These are phyloP conservation scores for Dastarcus helophoroides DNA, from an alignment of 2,888 invertebrate genomes.

Conservation along the genomic window DNA sequence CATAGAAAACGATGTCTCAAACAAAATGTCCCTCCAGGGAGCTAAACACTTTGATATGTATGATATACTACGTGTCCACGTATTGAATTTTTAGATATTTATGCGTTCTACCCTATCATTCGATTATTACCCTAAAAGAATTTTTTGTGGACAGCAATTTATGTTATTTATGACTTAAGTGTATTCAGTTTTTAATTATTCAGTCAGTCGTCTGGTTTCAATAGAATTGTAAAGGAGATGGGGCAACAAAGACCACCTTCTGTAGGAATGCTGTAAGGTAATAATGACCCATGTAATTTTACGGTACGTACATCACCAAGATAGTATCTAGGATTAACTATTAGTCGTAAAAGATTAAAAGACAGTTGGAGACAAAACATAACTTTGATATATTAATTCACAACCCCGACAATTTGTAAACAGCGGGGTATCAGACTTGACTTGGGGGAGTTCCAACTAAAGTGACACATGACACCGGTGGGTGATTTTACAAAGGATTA, in stretches of 20 bases:
- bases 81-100: constrained; percentile 33
- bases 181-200: no score
- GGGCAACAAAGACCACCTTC: no score
- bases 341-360: constrained; percentile 15
- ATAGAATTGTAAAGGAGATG: no score
- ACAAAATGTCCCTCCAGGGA: constrained; percentile 32
- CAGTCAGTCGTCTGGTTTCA: no score
- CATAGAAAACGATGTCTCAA: constrained; percentile 33
- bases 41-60: constrained; percentile 35
- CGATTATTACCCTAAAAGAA: constrained; percentile 11
- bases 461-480: constrained; percentile 29
- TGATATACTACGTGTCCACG: constrained; percentile 35
- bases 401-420: constrained; percentile 34
- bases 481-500: constrained; percentile 28
- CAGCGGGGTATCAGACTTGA: constrained; percentile 25
- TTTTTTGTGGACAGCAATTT: no score
- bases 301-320: no score
- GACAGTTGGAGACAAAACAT: constrained; percentile 21
- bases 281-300: no score
- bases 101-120: constrained; percentile 14
- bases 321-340: no score
- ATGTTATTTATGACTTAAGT: no score
- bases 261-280: no score
- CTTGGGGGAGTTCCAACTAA: constrained; percentile 22
- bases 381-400: constrained; percentile 32